A percentile compares a stretch with the other conserved stretches of the same genome.
Evolutionary conservation across 2,113 vertebrate genomes (phyloP).

Genomic region (human): GRCh38 chr4:33799001-33799500

Average conservation of each 20-base stretch:
- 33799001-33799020: background rate
- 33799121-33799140: background rate
- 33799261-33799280: background rate
- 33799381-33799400: background rate
- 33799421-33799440: background rate
- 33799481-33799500: background rate
- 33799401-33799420: background rate
- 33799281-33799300: background rate
- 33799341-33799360: background rate
- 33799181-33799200: background rate
- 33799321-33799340: background rate
- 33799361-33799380: background rate
- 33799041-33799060: background rate
- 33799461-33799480: background rate
- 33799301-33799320: background rate
- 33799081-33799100: background rate
- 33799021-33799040: background rate
- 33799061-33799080: background rate
- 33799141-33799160: background rate
- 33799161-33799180: background rate
- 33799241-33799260: background rate
- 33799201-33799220: background rate
- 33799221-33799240: background rate
- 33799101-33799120: background rate
- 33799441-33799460: background rate